phyloP scores from a whole-genome alignment of 1,140 invertebrate species.

The Varroa destructor region DNA sequence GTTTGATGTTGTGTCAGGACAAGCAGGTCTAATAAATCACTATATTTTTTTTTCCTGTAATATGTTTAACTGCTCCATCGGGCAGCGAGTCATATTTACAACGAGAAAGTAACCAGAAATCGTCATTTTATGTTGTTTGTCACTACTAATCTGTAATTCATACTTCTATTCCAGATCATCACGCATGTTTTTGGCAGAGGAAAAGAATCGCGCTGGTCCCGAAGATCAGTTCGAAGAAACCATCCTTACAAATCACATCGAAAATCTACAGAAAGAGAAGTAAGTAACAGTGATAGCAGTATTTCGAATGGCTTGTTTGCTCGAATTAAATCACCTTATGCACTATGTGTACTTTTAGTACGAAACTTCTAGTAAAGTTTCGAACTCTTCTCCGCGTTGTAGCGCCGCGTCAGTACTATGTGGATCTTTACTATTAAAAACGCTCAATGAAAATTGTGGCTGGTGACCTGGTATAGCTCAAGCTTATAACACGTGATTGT shows the following conservation, averaged over 20 bases:
- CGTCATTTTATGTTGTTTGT: constrained; percentile 6
- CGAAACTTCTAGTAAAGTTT: too few relatives aligned
- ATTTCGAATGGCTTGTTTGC: neutral
- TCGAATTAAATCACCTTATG: too few relatives aligned
- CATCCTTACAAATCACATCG: constrained; percentile 40
- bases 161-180: constrained; percentile 28
- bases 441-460: too few relatives aligned
- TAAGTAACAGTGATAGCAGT: constrained; percentile 31
- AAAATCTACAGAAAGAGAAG: constrained; percentile 41
- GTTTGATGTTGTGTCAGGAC: constrained; percentile 41
- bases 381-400: too few relatives aligned
- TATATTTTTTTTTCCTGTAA: constrained; percentile 35
- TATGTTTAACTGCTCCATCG: neutral
- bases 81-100: neutral
- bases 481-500: too few relatives aligned
- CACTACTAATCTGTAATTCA: constrained; percentile 30
- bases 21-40: too few relatives aligned
- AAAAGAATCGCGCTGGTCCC: constrained; percentile 24
- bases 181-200: constrained; percentile 28
- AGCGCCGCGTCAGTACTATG: too few relatives aligned
- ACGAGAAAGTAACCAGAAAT: too few relatives aligned
- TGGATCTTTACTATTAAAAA: too few relatives aligned
- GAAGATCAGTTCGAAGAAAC: constrained; percentile 37
- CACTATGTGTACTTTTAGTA: too few relatives aligned
- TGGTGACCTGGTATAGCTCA: too few relatives aligned